A percentile compares a stretch with the other conserved stretches of the same genome.
Evolutionary conservation across 2,797 vertebrate species (phyloP).

Genomic region (Oreochromis mossambicus): DNA sequence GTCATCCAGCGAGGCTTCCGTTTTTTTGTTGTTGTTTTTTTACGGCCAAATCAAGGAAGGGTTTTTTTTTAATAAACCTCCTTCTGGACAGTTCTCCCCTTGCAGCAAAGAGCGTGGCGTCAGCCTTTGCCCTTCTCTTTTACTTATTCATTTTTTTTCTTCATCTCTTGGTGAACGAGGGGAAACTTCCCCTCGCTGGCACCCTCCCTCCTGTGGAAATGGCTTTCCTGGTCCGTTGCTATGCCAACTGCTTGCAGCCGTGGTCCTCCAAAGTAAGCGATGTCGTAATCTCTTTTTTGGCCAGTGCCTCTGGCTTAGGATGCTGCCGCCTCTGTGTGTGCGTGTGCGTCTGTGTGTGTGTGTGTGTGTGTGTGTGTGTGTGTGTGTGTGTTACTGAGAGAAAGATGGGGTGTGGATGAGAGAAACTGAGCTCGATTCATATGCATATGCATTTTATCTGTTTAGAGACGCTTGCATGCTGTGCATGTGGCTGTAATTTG

Average conservation of each 20-base stretch:
- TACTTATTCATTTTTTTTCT: slow-evolving; percentile 15
- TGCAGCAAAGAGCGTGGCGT: not conserved
- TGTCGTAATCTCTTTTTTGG: slow-evolving; percentile 77
- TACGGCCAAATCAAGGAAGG: not conserved
- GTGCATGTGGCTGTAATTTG: not conserved
- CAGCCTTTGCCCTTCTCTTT: slow-evolving; percentile 2
- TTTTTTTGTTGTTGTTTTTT: not conserved
- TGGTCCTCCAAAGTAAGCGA: slow-evolving; percentile 99
- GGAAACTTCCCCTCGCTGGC: slow-evolving; percentile 80
- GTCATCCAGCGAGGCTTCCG: not conserved
- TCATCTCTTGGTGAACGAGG: slow-evolving; percentile 66
- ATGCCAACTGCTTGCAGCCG: slow-evolving; percentile 98
- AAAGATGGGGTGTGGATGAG: slow-evolving; percentile 8
- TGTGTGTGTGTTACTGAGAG: not conserved
- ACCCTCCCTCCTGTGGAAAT: slow-evolving; percentile 80
- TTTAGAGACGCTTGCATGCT: not conserved
- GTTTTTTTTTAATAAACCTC: accelerated
- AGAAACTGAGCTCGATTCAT: slow-evolving; percentile 20
- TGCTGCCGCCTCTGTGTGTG: slow-evolving; percentile 10
- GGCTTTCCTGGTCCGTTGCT: slow-evolving; percentile 99
- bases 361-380: not conserved
- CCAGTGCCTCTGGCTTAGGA: slow-evolving; percentile 37
- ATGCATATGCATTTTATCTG: slow-evolving; percentile 25
- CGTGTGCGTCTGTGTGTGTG: not conserved
- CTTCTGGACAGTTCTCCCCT: not conserved